Evolutionary conservation across 1,140 invertebrate species (phyloP).

Genomic region (Belonocnema kinseyi): DNA sequence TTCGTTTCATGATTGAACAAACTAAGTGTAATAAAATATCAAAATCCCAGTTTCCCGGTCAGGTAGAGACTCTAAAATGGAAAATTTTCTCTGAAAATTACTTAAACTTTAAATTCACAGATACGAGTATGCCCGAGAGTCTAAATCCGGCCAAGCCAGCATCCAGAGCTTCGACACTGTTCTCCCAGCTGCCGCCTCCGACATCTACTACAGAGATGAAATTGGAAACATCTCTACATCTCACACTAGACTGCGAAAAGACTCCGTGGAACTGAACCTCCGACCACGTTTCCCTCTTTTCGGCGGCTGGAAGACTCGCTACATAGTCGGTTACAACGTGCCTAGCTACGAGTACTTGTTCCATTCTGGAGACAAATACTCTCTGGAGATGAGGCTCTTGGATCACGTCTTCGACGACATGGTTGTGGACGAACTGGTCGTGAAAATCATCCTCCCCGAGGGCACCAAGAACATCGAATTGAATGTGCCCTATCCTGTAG

Average conservation of each 20-base stretch:
- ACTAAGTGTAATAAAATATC: too few relatives aligned
- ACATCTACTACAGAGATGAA: slow-evolving; percentile 97
- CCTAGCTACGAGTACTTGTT: slow-evolving; percentile 97
- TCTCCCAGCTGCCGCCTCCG: slow-evolving; percentile 91
- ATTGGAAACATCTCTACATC: slow-evolving; percentile 99
- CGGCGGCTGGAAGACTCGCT: slow-evolving; percentile 99
- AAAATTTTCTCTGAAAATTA: too few relatives aligned
- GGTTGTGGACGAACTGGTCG: slow-evolving; percentile 92
- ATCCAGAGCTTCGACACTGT: slow-evolving; percentile 95
- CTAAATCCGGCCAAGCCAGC: slow-evolving; percentile 88
- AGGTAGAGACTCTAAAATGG: too few relatives aligned
- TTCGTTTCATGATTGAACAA: too few relatives aligned
- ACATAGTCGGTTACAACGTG: slow-evolving; percentile 97
- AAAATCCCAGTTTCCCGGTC: too few relatives aligned
- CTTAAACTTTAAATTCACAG: slow-evolving; percentile 57
- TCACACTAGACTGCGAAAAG: slow-evolving; percentile 89
- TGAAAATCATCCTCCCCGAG: slow-evolving; percentile 97
- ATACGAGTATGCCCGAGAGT: slow-evolving; percentile 96
- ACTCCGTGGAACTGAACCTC: slow-evolving; percentile 96
- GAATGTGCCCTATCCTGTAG: slow-evolving; percentile 88
- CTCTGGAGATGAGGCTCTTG: slow-evolving; percentile 93
- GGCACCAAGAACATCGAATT: slow-evolving; percentile 89
- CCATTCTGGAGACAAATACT: slow-evolving; percentile 87
- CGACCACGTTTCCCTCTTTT: slow-evolving; percentile 97
- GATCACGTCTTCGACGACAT: slow-evolving; percentile 99